A percentile compares a stretch with the other conserved stretches of the same genome.
phyloP scores from a whole-genome alignment of 2,797 vertebrate genomes.

The Ciconia nigra region DNA sequence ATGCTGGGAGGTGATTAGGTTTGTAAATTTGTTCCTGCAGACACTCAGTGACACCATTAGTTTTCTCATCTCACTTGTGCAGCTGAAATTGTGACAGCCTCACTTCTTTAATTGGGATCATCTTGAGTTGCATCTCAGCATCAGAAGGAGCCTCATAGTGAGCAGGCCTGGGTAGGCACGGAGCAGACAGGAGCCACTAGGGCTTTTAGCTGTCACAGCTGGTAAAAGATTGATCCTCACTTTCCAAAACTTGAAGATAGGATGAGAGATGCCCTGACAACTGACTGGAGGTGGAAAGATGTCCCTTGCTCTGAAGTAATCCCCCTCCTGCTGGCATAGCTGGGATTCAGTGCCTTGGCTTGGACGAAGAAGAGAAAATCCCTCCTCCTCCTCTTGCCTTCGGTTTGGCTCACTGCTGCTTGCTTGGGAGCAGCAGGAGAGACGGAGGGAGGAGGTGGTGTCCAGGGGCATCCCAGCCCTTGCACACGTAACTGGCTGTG shows the following conservation, averaged over 20 bases:
- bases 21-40: conserved; percentile 44
- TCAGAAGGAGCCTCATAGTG: not conserved
- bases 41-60: not conserved
- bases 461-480: not conserved
- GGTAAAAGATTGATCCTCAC: accelerated
- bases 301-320: not conserved
- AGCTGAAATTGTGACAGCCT: not conserved
- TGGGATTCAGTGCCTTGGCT: not conserved
- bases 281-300: not conserved
- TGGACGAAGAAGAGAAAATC: not conserved
- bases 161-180: accelerated
- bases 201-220: not conserved
- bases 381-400: not conserved
- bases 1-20: conserved; percentile 42
- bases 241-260: not conserved
- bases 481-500: not conserved
- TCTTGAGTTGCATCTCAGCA: not conserved
- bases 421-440: not conserved
- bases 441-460: too few relatives aligned
- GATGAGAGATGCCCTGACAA: not conserved
- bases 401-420: not conserved
- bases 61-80: not conserved
- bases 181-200: not conserved
- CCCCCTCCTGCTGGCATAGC: not conserved
- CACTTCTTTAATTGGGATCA: not conserved